phyloP scores from a whole-genome alignment of 1,140 invertebrate species.

The Apis mellifera region DNA sequence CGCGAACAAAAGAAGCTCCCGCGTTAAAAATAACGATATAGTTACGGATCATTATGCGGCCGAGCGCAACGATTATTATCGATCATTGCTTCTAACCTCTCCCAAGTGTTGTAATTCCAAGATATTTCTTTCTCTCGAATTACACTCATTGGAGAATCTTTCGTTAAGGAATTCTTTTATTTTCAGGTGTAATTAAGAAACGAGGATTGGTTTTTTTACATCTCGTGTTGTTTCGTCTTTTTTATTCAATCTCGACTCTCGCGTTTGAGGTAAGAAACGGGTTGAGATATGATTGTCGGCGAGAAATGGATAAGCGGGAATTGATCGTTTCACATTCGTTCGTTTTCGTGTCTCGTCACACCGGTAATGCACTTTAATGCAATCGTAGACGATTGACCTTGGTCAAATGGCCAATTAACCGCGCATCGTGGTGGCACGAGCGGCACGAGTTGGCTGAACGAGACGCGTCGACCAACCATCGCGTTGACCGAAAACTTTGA shows the following conservation, averaged over 20 bases:
- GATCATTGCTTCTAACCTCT: background rate
- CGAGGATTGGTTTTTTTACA: too few relatives aligned
- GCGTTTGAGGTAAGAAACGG: too few relatives aligned
- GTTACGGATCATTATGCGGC: slow-evolving; percentile 65
- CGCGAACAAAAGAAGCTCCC: slow-evolving; percentile 61
- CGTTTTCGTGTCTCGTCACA: slow-evolving; percentile 30
- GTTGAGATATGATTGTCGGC: too few relatives aligned
- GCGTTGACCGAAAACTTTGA: slow-evolving; percentile 13
- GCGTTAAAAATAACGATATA: slow-evolving; percentile 58
- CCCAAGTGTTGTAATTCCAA: background rate
- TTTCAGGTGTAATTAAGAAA: too few relatives aligned
- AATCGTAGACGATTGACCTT: slow-evolving; percentile 51
- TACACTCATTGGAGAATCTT: too few relatives aligned
- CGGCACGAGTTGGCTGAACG: slow-evolving; percentile 41
- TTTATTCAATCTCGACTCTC: background rate
- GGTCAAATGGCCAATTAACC: slow-evolving; percentile 38
- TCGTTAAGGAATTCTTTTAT: too few relatives aligned
- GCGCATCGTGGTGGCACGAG: slow-evolving; percentile 39
- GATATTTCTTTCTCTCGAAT: background rate
- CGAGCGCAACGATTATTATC: slow-evolving; percentile 55
- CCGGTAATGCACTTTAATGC: slow-evolving; percentile 53
- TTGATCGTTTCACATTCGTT: background rate
- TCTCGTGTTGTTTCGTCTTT: too few relatives aligned
- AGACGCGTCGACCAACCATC: slow-evolving; percentile 14
- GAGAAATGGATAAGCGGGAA: background rate